Base-by-base conservation (phyloP, 2,888 invertebrate species). In the Caenorhabditis plicata region DNA sequence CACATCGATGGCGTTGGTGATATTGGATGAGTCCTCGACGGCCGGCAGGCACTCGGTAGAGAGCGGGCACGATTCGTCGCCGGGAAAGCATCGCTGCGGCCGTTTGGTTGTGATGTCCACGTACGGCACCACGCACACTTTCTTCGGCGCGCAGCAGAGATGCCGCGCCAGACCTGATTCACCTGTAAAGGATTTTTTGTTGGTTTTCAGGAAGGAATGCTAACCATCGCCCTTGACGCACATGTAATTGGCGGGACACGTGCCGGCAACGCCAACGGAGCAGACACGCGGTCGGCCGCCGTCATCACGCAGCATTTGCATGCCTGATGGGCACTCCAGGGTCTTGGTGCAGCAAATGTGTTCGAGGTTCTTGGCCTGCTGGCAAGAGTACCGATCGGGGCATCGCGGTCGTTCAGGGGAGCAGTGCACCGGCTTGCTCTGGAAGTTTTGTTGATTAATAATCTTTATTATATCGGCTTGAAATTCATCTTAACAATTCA, bases 261-360 rank as follows among this genome's bases (percentile, higher is more conserved):
- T 56, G 13, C 71, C 73, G 27, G 54, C 61, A 0, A 73, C 65
- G 7, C 73, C 68, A 0, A 64, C 40, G 0, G 68, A 58, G 39
- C 73, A 73, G 19, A 68, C 44, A 15, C 68, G 46, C 4, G 70
- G 69, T 7, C 62, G 52, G n/a, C 66, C 64, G 25, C 65, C 60
- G 27, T 65, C 54, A 23, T 73, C 73, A 27, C 71, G 41, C 33
- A 73, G 52, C 20, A 62, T 49, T 23, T 52, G 54, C 73, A 73
- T 73, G 23, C 73, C 73, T 7, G 47, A 42, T 0, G 73, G 73
- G 43, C 73, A 73, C n/a, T 39, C 38, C 4, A 71, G 46, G 1
- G 73, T 60, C 8, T 56, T 49, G 3, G 73, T 71, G 54, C 73
- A 73, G 32, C 73, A 73, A 23, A 73, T 63, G 40, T 64, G 33